Evolutionary conservation across 2,888 invertebrate genomes (phyloP), one percentile per base, ranked within the genome.

Genomic region (Rhingia rostrata): DNA sequence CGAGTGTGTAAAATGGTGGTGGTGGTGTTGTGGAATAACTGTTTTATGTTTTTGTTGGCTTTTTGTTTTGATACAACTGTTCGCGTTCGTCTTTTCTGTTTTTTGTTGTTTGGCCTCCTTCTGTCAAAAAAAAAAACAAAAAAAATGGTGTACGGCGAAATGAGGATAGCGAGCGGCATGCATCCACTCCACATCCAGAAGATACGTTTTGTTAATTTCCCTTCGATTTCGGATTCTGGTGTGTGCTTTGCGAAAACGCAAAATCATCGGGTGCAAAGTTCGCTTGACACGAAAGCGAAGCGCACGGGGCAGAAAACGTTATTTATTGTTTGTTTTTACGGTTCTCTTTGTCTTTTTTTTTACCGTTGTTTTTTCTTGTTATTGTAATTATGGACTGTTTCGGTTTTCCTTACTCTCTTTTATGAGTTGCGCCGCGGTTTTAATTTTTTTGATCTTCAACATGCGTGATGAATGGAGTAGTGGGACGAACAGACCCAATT

Each of bases 61-160:
- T 75, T 80, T 84, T 84, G 84, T 84, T 84, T 84, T 84, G 84
- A 56, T 84, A 84, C 80, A 74, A 74, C 84, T 75, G 60, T 84
- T 84, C 84, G 84, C 63, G 63, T 72, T 73, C 69, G 83, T 58
- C 63, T 67, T 79, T 53, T 47, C 66, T 37, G 41, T 53, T 45
- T 37, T 43, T 12, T 6, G 51, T 51, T 64, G 70, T 22, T 73
- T 74, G 73, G 79, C 83, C 78, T 72, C 83, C 61, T 73, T 56
- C 43, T 7, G 41, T 41, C 30, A 14, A 35, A 53, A 39, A 49
- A 60, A 51, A 12, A 43, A 35, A n/a, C n/a, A n/a, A n/a, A 63
- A 61, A 45, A 47, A 43, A 33, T 22, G 22, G 22, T 22, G 22
- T 22, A 22, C 22, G 54, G 49, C 22, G 43, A 12, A 63, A 51